Evolutionary conservation across 2,113 vertebrate genomes (phyloP).

Genomic region (Pica pica): DNA sequence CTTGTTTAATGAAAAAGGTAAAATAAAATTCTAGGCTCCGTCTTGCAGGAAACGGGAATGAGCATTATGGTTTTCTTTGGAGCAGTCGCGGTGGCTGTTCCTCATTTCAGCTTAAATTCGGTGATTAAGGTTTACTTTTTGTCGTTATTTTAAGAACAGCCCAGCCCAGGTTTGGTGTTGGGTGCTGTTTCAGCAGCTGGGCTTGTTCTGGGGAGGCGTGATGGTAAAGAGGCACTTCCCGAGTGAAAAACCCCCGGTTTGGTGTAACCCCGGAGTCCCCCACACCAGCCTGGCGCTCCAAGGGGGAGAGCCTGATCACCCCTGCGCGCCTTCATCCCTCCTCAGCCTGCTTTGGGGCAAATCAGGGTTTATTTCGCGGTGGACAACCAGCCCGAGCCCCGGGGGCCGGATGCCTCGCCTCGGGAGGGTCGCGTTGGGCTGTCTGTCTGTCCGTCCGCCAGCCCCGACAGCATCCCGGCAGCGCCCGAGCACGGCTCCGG

Average conservation of each 20-base stretch:
- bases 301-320: not conserved
- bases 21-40: not conserved
- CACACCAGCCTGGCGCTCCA: not conserved
- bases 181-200: not conserved
- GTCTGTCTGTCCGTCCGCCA: too few relatives aligned
- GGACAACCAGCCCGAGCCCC: not conserved
- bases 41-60: not conserved
- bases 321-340: not conserved
- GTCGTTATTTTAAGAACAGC: not conserved
- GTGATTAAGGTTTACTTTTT: not conserved
- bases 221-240: not conserved
- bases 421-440: not conserved
- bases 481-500: not conserved
- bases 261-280: not conserved
- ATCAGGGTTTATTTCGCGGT: accelerated
- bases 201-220: not conserved
- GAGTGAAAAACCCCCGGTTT: not conserved
- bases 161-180: not conserved
- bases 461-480: not conserved
- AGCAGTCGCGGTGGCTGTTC: not conserved
- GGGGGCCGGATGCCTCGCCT: not conserved
- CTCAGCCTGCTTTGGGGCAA: not conserved
- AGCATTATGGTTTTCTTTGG: not conserved
- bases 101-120: not conserved
- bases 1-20: constrained; percentile 4